Evolutionary conservation across 37 sponge, comb jelly and placozoan genomes (phyloP).

Genomic region (Crambe crambe): DNA sequence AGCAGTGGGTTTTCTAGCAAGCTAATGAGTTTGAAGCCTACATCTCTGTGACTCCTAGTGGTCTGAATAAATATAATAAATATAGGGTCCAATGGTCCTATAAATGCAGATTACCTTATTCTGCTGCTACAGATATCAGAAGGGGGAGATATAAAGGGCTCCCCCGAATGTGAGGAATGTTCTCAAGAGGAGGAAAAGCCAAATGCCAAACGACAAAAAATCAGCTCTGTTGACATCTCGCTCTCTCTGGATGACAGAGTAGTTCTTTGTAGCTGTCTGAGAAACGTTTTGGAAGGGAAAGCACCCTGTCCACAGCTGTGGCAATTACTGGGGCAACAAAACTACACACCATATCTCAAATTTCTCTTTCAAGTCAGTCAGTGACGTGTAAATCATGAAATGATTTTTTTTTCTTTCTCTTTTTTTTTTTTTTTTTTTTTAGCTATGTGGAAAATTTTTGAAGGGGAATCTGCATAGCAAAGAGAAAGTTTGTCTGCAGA

Average conservation of each 20-base stretch:
- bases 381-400: background rate
- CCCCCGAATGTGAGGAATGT: too few relatives aligned
- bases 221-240: background rate
- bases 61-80: too few relatives aligned
- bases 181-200: slow-evolving; percentile 8
- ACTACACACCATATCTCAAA: background rate
- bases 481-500: background rate
- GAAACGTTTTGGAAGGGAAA: slow-evolving; percentile 24
- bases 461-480: background rate
- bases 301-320: slow-evolving; percentile 18
- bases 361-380: slow-evolving; percentile 15
- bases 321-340: slow-evolving; percentile 1
- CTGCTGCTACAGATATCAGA: too few relatives aligned
- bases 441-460: background rate
- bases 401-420: background rate
- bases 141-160: too few relatives aligned
- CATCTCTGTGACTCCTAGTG: too few relatives aligned
- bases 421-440: background rate
- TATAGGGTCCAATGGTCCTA: too few relatives aligned
- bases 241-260: background rate
- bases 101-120: too few relatives aligned
- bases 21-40: too few relatives aligned
- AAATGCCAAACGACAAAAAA: background rate
- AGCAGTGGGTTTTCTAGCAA: too few relatives aligned
- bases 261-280: slow-evolving; percentile 26